Base-by-base conservation (phyloP, 2,797 vertebrate genomes). In the Sparus aurata region DNA sequence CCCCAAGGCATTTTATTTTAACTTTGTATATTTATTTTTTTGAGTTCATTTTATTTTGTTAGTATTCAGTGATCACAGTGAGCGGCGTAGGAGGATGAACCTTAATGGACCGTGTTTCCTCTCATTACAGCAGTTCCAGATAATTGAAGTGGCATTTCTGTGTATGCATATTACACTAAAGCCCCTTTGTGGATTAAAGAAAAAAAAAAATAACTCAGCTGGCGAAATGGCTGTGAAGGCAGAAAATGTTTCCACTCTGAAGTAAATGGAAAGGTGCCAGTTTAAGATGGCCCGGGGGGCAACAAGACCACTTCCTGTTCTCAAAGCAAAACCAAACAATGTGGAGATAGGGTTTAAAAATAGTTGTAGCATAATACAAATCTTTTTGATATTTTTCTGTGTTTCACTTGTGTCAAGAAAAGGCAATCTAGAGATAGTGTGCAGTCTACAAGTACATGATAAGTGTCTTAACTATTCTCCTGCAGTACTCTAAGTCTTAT, bases 81-180 rank as follows among this genome's bases (percentile, higher is more conserved):
- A 82, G 70, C 66, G 41, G 80, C 57, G 78, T 85, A 46, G 85
- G 85, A 88, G 85, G 83, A 86, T 87, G 77, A 75, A 85, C 73
- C 71, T 82, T 91, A 90, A 92, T 91, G 85, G 85, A 70, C 85
- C 50, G 16, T 71, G 80, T 85, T 92, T 90, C 57, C 73, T 82
- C 84, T 90, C 82, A 90, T 92, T 91, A 88, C 59, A 75, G 75
- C 85, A 80, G 84, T 89, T 93, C 87, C 87, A 90, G 76, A 90
- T 90, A 88, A 92, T 90, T 92, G 87, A 92, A 87, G 85, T 89
- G 86, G 73, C 84, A 80, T 89, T 91, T 89, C 62, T 82, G 61
- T 85, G 57, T 71, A 89, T 86, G 85, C 85, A 82, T 78, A 89
- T 91, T 91, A 91, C 71, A 86, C 87, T 83, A 88, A 89, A 92